phyloP scores from a whole-genome alignment of 1,140 invertebrate species.

The Pachyrhynchus sulphureomaculatus region DNA sequence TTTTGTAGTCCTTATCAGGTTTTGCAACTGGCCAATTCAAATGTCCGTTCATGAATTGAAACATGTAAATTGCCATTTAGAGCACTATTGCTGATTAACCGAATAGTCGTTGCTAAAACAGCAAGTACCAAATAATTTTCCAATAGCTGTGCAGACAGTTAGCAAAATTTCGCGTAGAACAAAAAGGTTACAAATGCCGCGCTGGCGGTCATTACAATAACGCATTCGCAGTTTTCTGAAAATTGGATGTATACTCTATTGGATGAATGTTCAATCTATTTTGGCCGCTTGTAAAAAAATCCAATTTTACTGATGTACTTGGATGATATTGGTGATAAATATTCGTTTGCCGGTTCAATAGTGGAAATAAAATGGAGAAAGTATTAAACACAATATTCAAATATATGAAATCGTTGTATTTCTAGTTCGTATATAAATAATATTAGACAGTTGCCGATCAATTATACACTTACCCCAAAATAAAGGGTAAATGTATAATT shows the following conservation, averaged over 20 bases:
- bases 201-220: neutral
- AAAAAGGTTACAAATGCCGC: constrained; percentile 1
- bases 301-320: neutral
- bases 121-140: neutral
- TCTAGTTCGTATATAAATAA: too few relatives aligned
- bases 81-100: neutral
- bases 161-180: neutral
- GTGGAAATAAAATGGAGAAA: too few relatives aligned
- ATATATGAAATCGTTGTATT: too few relatives aligned
- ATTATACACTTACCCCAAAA: too few relatives aligned
- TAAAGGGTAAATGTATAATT: too few relatives aligned
- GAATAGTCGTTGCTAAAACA: neutral
- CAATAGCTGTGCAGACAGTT: neutral
- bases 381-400: too few relatives aligned
- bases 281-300: neutral
- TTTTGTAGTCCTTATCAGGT: too few relatives aligned
- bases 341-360: too few relatives aligned
- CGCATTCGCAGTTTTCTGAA: neutral
- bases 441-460: too few relatives aligned
- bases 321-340: too few relatives aligned
- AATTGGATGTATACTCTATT: constrained; percentile 2
- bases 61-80: neutral
- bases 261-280: neutral
- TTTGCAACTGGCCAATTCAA: too few relatives aligned
- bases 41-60: neutral